Evolutionary conservation across 2,888 invertebrate species (phyloP).

Genomic region (Frankliniella fusca): DNA sequence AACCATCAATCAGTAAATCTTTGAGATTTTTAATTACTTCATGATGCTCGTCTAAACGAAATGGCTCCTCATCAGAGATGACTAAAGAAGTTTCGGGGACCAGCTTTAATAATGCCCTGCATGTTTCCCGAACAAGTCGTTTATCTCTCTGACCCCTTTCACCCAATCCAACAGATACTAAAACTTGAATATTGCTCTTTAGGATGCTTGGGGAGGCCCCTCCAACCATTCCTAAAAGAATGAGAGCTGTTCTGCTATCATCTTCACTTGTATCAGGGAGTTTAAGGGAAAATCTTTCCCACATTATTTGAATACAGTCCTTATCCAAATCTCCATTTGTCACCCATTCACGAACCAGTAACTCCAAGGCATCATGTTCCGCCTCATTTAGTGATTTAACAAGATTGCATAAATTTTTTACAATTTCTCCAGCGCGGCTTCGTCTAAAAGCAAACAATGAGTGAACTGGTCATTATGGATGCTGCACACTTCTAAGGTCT

Average conservation of each 20-base stretch:
- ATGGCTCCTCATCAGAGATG: conserved; percentile 46
- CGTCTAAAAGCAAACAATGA: neutral
- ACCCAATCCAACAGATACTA: conserved; percentile 68
- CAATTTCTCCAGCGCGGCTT: conserved; percentile 48
- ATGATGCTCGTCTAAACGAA: conserved; percentile 50
- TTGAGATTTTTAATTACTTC: conserved; percentile 54
- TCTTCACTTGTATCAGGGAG: conserved; percentile 62
- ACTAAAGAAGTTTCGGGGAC: conserved; percentile 45
- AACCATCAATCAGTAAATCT: conserved; percentile 51
- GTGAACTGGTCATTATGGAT: neutral
- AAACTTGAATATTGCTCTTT: conserved; percentile 62
- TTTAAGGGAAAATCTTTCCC: conserved; percentile 77
- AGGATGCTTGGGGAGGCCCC: conserved; percentile 53
- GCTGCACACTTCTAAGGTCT: too few relatives aligned
- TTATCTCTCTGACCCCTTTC: conserved; percentile 52
- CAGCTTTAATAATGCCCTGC: conserved; percentile 55
- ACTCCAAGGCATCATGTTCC: conserved; percentile 59
- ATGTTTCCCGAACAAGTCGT: conserved; percentile 56
- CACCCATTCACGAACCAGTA: conserved; percentile 60
- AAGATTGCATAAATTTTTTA: conserved; percentile 58
- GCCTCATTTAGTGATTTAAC: conserved; percentile 54
- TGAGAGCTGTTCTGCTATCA: conserved; percentile 69
- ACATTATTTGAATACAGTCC: conserved; percentile 63
- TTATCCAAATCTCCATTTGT: conserved; percentile 55
- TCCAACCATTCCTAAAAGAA: conserved; percentile 74